Percentiles rank a stretch among this genome's conserved stretches.
These are phyloP conservation scores for Noctuana brunneofusca DNA, from an alignment of 2,888 invertebrate species.

Conservation along the genomic window DNA sequence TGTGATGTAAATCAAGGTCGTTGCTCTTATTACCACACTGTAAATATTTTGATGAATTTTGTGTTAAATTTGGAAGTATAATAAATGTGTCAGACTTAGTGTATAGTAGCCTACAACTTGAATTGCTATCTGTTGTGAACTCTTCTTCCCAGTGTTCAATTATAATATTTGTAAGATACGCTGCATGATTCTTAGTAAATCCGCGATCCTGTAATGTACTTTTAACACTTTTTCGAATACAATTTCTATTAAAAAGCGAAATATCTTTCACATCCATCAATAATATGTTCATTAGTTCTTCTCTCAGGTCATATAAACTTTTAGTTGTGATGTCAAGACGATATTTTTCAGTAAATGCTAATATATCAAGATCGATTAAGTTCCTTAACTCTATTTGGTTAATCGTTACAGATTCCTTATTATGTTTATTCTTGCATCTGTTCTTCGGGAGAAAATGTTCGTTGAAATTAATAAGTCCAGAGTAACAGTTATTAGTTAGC, in stretches of 20 bases:
- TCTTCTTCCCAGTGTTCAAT: conserved; percentile 42
- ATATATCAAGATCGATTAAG: conserved; percentile 24
- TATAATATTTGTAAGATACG: conserved; percentile 45
- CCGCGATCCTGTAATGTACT: conserved; percentile 46
- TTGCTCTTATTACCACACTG: conserved; percentile 24
- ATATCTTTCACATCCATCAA: conserved; percentile 48
- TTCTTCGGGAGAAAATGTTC: background rate
- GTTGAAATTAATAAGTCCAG: background rate
- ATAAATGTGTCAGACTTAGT: conserved; percentile 46
- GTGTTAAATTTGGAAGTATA: conserved; percentile 45
- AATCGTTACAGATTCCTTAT: background rate
- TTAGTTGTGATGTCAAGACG: conserved; percentile 22
- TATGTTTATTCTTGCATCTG: background rate
- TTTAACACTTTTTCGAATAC: conserved; percentile 48
- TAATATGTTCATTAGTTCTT: conserved; percentile 51
- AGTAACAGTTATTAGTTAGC: background rate
- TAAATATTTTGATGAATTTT: background rate
- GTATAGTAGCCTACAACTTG: background rate
- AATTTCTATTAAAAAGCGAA: conserved; percentile 40
- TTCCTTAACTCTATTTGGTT: conserved; percentile 15
- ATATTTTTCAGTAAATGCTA: conserved; percentile 30
- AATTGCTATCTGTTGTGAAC: conserved; percentile 32
- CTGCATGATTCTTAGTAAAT: conserved; percentile 47
- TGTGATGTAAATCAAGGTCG: conserved; percentile 37
- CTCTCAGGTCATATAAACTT: conserved; percentile 44